These are phyloP conservation scores for Gila orcuttii DNA, from an alignment of 2,113 vertebrate genomes.

Conservation along the genomic window DNA sequence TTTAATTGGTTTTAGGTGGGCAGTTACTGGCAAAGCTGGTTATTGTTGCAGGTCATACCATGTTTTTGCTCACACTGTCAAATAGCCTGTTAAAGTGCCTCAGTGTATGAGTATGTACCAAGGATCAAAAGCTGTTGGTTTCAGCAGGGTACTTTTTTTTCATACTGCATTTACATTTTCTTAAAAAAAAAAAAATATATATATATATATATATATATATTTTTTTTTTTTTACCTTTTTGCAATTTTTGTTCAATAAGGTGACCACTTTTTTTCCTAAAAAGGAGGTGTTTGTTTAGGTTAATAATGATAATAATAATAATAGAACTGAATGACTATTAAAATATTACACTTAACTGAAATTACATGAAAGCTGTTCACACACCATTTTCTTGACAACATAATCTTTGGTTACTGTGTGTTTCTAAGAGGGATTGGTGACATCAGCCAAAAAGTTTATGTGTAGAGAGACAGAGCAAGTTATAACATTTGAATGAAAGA, in stretches of 20 bases:
- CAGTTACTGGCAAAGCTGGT: background rate
- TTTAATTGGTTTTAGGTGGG: background rate
- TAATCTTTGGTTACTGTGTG: background rate
- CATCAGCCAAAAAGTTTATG: background rate
- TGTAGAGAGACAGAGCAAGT: no score
- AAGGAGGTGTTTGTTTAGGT: no score
- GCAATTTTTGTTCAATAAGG: no score
- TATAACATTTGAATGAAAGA: background rate
- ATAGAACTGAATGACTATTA: background rate
- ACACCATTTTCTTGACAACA: background rate
- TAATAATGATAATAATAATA: background rate
- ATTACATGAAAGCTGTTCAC: background rate
- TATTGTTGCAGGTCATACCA: background rate
- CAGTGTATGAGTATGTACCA: background rate
- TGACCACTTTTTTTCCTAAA: no score
- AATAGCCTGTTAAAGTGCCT: background rate
- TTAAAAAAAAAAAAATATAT: no score
- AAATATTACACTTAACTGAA: background rate
- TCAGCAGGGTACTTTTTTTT: no score
- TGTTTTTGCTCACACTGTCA: no score
- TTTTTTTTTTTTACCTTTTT: no score
- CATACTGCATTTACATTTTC: no score
- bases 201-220: no score
- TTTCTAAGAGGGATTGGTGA: background rate
- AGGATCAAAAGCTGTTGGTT: no score